These are phyloP conservation scores for Euura saliciscinereae DNA, from an alignment of 1,140 invertebrate species.

Conservation along the genomic window DNA sequence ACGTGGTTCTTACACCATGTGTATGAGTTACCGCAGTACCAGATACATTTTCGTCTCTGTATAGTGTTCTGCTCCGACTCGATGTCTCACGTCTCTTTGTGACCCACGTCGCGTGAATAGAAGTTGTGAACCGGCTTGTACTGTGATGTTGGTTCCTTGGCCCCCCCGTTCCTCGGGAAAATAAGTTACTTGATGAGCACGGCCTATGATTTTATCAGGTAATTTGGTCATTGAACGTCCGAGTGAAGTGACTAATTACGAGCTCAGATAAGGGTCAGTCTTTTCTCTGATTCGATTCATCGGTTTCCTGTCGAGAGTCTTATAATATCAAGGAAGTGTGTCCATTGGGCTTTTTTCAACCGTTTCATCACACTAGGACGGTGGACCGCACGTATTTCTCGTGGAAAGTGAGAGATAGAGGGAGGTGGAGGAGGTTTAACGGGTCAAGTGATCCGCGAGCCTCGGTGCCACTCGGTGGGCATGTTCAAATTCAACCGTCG, in stretches of 20 bases:
- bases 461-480: background rate
- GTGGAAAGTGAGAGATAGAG: too few species aligned
- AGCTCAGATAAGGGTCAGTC: background rate
- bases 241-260: background rate
- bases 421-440: background rate
- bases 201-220: too few species aligned
- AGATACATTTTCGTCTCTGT: too few species aligned
- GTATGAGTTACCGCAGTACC: too few species aligned
- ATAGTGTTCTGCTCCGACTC: too few species aligned
- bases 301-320: background rate
- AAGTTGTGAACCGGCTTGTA: background rate
- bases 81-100: too few species aligned
- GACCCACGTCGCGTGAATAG: background rate
- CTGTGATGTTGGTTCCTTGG: background rate
- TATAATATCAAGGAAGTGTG: too few species aligned
- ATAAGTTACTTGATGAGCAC: background rate
- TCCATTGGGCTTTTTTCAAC: too few species aligned
- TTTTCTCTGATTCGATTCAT: background rate
- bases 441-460: conserved; percentile 3
- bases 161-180: background rate
- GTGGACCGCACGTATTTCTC: too few species aligned
- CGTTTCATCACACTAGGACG: too few species aligned
- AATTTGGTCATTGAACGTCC: background rate
- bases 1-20: too few species aligned
- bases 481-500: conserved; percentile 1